A percentile compares a stretch with the other conserved stretches of the same genome.
Conservation (phyloP, 1,140 invertebrate species). For the Leptestheria dahalacensis region DNA sequence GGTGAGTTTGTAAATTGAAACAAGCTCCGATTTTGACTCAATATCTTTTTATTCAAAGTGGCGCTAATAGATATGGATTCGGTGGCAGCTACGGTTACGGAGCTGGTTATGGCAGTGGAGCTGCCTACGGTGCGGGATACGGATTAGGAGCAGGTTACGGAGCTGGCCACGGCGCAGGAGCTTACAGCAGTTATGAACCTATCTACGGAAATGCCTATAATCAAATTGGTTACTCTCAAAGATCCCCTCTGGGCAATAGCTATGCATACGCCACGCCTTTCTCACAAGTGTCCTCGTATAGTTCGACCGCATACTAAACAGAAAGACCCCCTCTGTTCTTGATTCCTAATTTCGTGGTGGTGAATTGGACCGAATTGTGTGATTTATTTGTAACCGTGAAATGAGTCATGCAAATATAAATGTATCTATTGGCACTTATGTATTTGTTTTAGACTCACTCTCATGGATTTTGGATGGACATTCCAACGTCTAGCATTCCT, state of each 20-base stretch:
- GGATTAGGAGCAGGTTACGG: not conserved
- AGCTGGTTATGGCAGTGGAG: not conserved
- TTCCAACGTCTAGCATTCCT: too few species aligned
- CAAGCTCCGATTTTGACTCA: too few species aligned
- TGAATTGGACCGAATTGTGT: too few species aligned
- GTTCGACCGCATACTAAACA: not conserved
- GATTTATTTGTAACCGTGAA: too few species aligned
- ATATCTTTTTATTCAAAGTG: too few species aligned
- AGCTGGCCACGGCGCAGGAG: not conserved
- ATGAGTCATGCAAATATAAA: too few species aligned
- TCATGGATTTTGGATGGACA: too few species aligned
- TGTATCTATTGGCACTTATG: too few species aligned
- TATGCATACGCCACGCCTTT: slow-evolving; percentile 5
- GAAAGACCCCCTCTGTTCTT: not conserved
- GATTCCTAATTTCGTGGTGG: not conserved
- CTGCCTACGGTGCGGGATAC: not conserved
- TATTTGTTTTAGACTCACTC: too few species aligned
- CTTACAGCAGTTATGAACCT: not conserved
- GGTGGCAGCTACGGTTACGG: not conserved
- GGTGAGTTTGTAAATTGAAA: too few species aligned
- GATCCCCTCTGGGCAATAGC: not conserved
- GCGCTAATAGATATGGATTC: too few species aligned
- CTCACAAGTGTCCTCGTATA: slow-evolving; percentile 13
- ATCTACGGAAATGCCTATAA: not conserved
- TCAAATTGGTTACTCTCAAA: slow-evolving; percentile 7